Conservation (phyloP, 2,888 invertebrate genomes). For the Pristionchus arcanus region DNA sequence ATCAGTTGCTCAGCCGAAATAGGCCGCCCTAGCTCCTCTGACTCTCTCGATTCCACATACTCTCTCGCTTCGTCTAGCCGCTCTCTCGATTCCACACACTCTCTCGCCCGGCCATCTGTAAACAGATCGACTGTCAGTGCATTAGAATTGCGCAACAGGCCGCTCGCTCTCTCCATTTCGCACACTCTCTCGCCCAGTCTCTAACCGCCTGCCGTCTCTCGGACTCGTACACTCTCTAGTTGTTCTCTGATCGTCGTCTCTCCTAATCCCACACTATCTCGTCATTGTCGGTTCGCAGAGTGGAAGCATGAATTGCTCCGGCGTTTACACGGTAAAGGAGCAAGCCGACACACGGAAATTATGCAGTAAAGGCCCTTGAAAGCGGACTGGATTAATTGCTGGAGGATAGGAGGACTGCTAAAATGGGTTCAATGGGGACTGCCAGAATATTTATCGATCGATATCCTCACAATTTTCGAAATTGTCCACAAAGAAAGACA, state of each 20-base stretch:
- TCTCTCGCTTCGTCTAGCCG: background rate
- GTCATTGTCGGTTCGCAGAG: background rate
- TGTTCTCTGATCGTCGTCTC: background rate
- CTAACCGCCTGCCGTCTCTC: background rate
- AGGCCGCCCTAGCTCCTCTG: background rate
- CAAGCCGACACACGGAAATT: constrained; percentile 4
- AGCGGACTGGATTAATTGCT: background rate
- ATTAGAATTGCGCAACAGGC: constrained; percentile 14
- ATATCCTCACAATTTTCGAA: too few species aligned
- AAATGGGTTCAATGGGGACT: background rate
- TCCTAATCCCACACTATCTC: background rate
- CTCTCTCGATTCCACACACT: background rate
- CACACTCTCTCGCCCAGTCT: background rate
- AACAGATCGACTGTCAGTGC: constrained; percentile 20
- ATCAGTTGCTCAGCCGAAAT: constrained; percentile 41
- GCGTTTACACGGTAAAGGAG: constrained; percentile 18
- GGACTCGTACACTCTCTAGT: background rate
- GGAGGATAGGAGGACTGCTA: background rate
- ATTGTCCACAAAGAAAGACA: too few species aligned
- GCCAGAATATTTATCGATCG: too few species aligned
- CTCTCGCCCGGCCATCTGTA: constrained; percentile 33
- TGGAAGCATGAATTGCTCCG: constrained; percentile 38
- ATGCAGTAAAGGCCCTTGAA: background rate
- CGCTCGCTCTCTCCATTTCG: background rate
- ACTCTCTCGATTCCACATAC: background rate